phyloP scores from a whole-genome alignment of 2,797 vertebrate species.

The Epinephelus coioides region DNA sequence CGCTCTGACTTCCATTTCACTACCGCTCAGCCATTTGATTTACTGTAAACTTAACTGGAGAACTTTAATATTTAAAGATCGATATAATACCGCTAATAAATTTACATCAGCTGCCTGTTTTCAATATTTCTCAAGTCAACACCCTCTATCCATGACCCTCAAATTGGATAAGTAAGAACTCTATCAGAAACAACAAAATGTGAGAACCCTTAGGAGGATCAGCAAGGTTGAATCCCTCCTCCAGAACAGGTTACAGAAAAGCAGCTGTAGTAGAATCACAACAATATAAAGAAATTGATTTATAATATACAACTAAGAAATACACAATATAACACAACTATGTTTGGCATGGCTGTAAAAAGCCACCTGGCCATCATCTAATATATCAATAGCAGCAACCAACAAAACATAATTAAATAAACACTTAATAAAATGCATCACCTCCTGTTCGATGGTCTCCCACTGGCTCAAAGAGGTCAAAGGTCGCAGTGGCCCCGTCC shows the following conservation, averaged over 20 bases:
- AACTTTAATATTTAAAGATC: background rate
- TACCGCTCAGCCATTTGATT: background rate
- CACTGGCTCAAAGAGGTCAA: conserved; percentile 95
- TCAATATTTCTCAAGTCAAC: background rate
- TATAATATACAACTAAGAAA: too few species aligned
- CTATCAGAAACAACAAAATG: conserved; percentile 41
- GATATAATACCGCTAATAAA: background rate
- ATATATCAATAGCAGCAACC: background rate
- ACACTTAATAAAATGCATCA: conserved; percentile 66
- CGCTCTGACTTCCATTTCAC: background rate
- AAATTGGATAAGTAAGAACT: background rate
- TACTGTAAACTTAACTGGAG: conserved; percentile 3
- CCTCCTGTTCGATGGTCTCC: conserved; percentile 94
- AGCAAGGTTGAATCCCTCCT: background rate
- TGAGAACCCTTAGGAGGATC: conserved; percentile 39
- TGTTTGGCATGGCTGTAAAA: background rate
- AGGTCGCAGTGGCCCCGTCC: conserved; percentile 96
- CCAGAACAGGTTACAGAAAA: too few species aligned
- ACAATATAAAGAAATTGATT: too few species aligned
- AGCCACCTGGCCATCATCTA: background rate
- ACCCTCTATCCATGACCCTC: background rate
- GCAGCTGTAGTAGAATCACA: background rate
- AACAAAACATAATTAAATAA: background rate
- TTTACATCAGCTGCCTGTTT: background rate
- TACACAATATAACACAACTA: too few species aligned